These are phyloP conservation scores for Propithecus perrieri DNA, from an alignment of 2,797 vertebrate species.

Conservation along the genomic window DNA sequence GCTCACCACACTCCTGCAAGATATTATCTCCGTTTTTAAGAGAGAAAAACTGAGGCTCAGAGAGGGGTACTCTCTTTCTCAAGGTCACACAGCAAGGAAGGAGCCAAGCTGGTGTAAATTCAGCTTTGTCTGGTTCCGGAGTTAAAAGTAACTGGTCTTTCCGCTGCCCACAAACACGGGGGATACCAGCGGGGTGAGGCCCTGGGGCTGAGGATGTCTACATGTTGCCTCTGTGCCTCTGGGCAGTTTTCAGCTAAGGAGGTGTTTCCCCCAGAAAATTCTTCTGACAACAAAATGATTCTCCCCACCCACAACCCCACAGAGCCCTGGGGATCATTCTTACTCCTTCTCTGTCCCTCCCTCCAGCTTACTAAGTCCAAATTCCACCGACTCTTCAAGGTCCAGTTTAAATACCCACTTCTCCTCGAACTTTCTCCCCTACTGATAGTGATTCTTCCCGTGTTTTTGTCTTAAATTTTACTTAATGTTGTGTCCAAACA, in stretches of 20 bases:
- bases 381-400: background rate
- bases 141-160: background rate
- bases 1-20: background rate
- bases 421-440: background rate
- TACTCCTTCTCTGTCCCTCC: background rate
- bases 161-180: background rate
- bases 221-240: background rate
- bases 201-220: background rate
- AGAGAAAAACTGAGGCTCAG: background rate
- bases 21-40: background rate
- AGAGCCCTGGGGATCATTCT: background rate
- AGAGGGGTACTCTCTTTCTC: background rate
- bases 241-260: background rate
- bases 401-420: background rate
- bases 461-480: background rate
- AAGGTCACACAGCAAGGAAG: background rate
- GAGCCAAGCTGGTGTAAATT: background rate
- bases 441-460: background rate
- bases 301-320: background rate
- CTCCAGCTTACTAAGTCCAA: background rate
- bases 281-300: background rate
- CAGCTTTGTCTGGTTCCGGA: background rate
- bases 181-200: background rate
- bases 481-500: background rate
- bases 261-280: background rate